Base-by-base conservation (phyloP, 2,888 invertebrate species). In the Cheilosia soror region DNA sequence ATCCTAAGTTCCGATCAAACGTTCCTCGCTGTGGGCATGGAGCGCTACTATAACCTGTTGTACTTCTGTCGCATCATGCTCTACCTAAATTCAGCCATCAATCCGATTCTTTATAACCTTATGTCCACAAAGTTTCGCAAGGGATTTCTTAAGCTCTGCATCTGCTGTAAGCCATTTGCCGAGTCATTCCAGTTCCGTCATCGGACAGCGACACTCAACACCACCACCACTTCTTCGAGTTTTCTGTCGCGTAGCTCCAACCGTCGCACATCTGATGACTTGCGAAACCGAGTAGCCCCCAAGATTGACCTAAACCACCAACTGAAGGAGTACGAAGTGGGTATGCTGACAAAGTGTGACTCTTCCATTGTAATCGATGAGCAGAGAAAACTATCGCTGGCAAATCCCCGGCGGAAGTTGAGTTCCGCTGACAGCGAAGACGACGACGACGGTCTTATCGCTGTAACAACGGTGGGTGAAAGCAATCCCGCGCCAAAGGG, bases 71-170 rank as follows among this genome's bases (percentile, higher is more conserved):
- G 98, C 87, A 95, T 97, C 62, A 96, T 98, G 96, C 93, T 97
- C 68, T 98, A 97, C 90, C 93, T 97, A 84, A 98, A 98, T 92
- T 97, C 97, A 4, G 97, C 97, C 49, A 94, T 97, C 88, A 98
- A 98, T 92, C 98, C 98, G 0, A 96, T 98, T 88, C 93, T 98
- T n/a, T 98, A 98, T 91, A 98, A 97, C 91, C 93, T 98, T 87
- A 97, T 98, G 96, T 97, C 97, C 51, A 96, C 97, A 2, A 97
- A 97, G 92, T 98, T 98, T 90, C 95, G 98, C 2, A 94, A 95
- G 73, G 97, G 96, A 0, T 97, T 97, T 89, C 93, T 95, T 73
- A 94, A 94, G 89, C 93, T 96, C 0, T 96, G 95, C 89, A 93
- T 94, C 51, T 93, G 94, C 87, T 71, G 90, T 89, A 20, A 88